phyloP scores from a whole-genome alignment of 2,888 invertebrate species.

The Tenthredo livida region DNA sequence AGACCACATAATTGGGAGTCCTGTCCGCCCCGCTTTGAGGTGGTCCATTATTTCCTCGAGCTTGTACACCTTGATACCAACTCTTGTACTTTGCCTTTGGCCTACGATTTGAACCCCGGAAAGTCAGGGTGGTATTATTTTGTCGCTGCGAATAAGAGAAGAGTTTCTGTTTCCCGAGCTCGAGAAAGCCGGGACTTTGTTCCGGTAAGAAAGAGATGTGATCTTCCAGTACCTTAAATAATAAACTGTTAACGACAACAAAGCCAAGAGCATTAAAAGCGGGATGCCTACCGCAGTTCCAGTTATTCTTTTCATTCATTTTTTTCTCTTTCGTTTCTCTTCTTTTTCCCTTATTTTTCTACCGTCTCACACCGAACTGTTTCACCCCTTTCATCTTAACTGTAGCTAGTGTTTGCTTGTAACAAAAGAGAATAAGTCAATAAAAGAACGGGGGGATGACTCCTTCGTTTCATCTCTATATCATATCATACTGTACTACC shows the following conservation, averaged over 20 bases:
- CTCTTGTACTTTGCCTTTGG: slow-evolving; percentile 7
- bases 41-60: not conserved
- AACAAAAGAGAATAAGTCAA: slow-evolving; percentile 26
- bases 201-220: slow-evolving; percentile 18
- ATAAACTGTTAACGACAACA: slow-evolving; percentile 27
- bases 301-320: slow-evolving; percentile 22
- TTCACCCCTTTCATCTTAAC: not conserved
- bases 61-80: not conserved
- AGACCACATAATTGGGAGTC: not conserved
- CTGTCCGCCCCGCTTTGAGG: not conserved
- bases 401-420: slow-evolving; percentile 5
- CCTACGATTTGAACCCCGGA: not conserved
- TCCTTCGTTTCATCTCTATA: slow-evolving; percentile 2
- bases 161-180: slow-evolving; percentile 11
- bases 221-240: slow-evolving; percentile 32
- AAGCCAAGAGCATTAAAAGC: slow-evolving; percentile 22
- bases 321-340: too few relatives aligned
- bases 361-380: not conserved
- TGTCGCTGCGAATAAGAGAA: not conserved
- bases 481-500: not conserved
- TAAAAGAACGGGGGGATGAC: slow-evolving; percentile 10
- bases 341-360: not conserved
- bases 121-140: slow-evolving; percentile 10
- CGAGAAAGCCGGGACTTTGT: slow-evolving; percentile 14
- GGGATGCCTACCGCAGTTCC: not conserved